These are phyloP conservation scores for Bombus haemorrhoidalis DNA, from an alignment of 1,140 invertebrate genomes.

Conservation along the genomic window DNA sequence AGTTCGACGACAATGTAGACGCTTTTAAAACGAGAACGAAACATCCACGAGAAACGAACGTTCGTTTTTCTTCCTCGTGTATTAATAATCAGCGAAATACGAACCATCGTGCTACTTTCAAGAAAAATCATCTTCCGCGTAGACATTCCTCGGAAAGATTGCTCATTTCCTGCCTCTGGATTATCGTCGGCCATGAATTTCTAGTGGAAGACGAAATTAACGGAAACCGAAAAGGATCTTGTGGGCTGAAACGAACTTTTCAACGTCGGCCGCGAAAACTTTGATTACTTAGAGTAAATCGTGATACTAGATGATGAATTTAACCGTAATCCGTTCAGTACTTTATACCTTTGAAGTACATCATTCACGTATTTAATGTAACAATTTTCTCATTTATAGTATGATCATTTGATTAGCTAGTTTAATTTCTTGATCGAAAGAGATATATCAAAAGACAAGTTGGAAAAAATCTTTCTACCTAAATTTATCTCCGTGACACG, in stretches of 20 bases:
- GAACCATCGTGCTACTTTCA: background rate
- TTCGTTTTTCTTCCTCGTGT: slow-evolving; percentile 1
- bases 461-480: no score
- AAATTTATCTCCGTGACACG: no score
- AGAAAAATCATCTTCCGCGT: background rate
- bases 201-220: slow-evolving; percentile 8
- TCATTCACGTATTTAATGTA: no score
- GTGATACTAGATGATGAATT: background rate
- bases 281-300: background rate
- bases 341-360: background rate
- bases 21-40: slow-evolving; percentile 39
- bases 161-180: slow-evolving; percentile 56
- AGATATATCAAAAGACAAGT: no score
- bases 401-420: no score
- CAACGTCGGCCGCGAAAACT: background rate
- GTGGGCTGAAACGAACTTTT: background rate
- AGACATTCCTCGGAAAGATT: slow-evolving; percentile 29
- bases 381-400: background rate
- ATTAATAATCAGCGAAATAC: slow-evolving; percentile 56
- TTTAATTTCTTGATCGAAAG: no score
- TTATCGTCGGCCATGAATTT: slow-evolving; percentile 56
- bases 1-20: slow-evolving; percentile 58
- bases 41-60: slow-evolving; percentile 34
- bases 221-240: background rate
- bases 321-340: background rate